Evolutionary conservation across 2,113 vertebrate genomes (phyloP), one percentile per base, ranked within the genome.

Genomic region (Fulica atra): DNA sequence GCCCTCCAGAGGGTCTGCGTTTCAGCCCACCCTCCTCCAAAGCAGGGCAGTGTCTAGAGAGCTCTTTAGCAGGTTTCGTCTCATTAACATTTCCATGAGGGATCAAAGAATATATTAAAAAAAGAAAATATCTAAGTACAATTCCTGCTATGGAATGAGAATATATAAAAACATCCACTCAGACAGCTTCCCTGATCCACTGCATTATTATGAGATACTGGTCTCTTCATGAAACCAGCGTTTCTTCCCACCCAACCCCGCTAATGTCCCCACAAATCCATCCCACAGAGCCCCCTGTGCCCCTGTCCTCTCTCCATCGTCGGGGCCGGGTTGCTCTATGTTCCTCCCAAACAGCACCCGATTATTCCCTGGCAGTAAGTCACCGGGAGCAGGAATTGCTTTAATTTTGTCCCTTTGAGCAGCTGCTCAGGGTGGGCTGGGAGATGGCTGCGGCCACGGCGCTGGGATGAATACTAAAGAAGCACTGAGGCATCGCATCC

Each of bases 71-170:
- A 81, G 96, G 92, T 98, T 98, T 97, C 12, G 74, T 97, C 98
- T 99, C 98, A 99, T 99, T 99, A 98, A 97, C 98, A 98, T 99
- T 98, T 98, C 98, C 98, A 98, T 96, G 93, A 98, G 97, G 97
- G 97, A 99, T 98, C 98, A 98, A 98, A 98, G 98, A 93, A 94
- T 56, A 90, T 56, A 96, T 95, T 95, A 78, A 63, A 94, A 96
- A 66, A 96, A 96, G 66, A 44, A 66, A 86, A 60, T 24, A 95
- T 73, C 91, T 88, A 97, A 96, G 77, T 91, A 86, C 71, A 94
- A 93, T 90, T 89, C 86, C 81, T 77, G 74, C 64, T 28, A 91
- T 1, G 12, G 85, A 81, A 94, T 0, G 1, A 38, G 88, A 90
- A 90, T 12, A 50, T 23, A 56, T 29, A 18, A 44, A 65, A 65